Conservation (phyloP, 2,888 invertebrate genomes). For the Chrysolina haemoptera region DNA sequence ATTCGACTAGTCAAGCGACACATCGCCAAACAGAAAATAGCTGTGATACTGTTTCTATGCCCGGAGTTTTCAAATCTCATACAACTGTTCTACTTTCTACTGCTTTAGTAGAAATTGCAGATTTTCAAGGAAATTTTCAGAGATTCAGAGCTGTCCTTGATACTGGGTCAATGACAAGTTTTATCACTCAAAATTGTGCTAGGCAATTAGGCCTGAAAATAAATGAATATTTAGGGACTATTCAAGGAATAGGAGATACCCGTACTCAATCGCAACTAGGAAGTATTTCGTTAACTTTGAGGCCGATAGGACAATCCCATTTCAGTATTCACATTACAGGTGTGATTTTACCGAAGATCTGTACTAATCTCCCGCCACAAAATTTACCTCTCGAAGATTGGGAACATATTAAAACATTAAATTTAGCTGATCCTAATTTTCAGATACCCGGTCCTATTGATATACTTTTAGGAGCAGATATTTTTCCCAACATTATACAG, state of each 20-base stretch:
- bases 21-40: neutral
- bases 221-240: neutral
- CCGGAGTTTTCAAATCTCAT: neutral
- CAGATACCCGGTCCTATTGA: neutral
- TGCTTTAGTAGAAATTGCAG: neutral
- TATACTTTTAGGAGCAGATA: neutral
- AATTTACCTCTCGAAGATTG: neutral
- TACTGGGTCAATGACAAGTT: neutral
- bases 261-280: neutral
- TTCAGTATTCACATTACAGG: neutral
- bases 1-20: too few species aligned
- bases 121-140: neutral
- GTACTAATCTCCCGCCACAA: neutral
- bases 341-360: neutral
- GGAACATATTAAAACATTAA: constrained; percentile 1
- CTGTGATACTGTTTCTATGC: constrained; percentile 1
- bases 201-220: neutral
- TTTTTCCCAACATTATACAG: constrained; percentile 1
- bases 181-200: neutral
- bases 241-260: neutral
- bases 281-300: neutral
- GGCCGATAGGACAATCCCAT: neutral
- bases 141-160: neutral
- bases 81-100: neutral
- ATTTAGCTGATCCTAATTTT: neutral